Base-by-base conservation (phyloP, 1,140 invertebrate genomes). In the Zaprionus inermis region DNA sequence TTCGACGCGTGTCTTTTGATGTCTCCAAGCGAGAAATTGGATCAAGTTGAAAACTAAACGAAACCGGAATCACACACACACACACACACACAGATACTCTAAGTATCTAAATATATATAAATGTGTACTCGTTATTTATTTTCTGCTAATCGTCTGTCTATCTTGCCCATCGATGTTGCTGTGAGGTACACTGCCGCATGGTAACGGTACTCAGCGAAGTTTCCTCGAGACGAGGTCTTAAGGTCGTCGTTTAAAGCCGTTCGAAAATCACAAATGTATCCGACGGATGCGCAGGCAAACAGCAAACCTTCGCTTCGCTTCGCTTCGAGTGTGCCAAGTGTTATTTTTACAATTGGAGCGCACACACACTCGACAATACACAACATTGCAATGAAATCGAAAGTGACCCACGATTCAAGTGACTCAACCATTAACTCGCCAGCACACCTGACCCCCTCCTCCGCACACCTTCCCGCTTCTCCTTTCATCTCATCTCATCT, bases 321-420 rank as follows among this genome's bases (percentile, higher is more conserved):
- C 22, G 5, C 14, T 12, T 7, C n/a, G 72, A 88, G 84, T 89
- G 63, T 74, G 76, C 79, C 83, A 86, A 86, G 83, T 86, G 83
- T 83, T 89, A 86, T 88, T 89, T 88, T 89, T 84, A 88, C 84
- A 80, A 88, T 83, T 88, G 84, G 80, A 88, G 84, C 84, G 71
- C 78, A 78, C 83, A 89, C 76, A 52, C 38, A 44, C 38, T 38
- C 36, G 36, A 44, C 38, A 32, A 32, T 5, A 32, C 30, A 88
- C 68, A 56, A 56, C 49, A 68, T 51, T 79, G 84, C 56, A 68
- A 75, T 60, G 71, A 84, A 88, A 89, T 76, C 84, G 84, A 88
- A 88, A 88, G 84, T 88, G 84, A 89, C 77, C 84, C 84, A 88
- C 84, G 80, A 88, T 89, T 78, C 44, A 22, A 49, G 44, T 44